phyloP scores from a whole-genome alignment of 2,113 vertebrate genomes.

The Proteles cristata region DNA sequence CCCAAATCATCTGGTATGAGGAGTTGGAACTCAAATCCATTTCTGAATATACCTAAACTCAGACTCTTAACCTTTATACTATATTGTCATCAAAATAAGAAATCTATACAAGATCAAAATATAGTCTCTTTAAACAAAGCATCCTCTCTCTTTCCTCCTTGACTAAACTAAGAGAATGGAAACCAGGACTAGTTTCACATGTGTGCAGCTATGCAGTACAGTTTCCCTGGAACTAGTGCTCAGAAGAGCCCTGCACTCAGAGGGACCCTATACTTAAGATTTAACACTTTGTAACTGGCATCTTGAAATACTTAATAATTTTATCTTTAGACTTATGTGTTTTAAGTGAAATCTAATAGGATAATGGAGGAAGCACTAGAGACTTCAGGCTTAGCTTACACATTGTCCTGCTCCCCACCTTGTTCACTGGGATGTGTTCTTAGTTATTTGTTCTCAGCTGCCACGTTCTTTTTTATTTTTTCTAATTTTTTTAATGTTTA shows the following conservation, averaged over 20 bases:
- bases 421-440: neutral
- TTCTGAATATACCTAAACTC: neutral
- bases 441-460: neutral
- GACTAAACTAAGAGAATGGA: neutral
- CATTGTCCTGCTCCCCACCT: neutral
- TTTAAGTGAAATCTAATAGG: neutral
- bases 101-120: neutral
- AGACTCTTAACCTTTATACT: neutral
- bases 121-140: neutral
- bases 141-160: neutral
- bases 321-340: neutral
- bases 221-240: neutral
- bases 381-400: neutral
- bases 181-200: neutral
- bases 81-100: neutral
- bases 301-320: neutral
- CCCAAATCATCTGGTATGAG: neutral
- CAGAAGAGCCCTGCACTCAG: neutral
- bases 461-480: neutral
- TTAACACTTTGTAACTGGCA: neutral
- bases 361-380: neutral
- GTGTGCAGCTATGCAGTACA: accelerated
- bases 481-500: too few relatives aligned
- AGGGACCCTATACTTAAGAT: too few relatives aligned
- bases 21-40: neutral